Conservation (phyloP, 2,113 vertebrate genomes). For the Neodon shergylaensis region DNA sequence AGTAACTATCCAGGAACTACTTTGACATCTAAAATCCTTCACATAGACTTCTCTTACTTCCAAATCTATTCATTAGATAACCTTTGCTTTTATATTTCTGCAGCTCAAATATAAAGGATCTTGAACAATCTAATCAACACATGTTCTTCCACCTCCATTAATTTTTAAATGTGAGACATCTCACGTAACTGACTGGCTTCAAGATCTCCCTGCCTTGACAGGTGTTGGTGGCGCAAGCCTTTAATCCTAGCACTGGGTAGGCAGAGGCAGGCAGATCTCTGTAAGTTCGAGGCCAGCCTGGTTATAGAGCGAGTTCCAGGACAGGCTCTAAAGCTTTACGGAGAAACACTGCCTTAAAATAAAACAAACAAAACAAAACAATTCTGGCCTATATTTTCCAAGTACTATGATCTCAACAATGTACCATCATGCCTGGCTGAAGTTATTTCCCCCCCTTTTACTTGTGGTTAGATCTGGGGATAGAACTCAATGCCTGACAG, state of each 20-base stretch:
- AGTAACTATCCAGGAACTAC: constrained; percentile 17
- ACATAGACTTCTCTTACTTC: background rate
- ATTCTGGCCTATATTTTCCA: background rate
- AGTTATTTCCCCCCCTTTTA: background rate
- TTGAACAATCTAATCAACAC: background rate
- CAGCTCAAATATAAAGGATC: background rate
- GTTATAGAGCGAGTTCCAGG: too few relatives aligned
- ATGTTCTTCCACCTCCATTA: background rate
- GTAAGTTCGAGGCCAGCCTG: too few relatives aligned
- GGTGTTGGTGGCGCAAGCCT: too few relatives aligned
- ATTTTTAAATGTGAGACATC: background rate
- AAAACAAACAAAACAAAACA: too few relatives aligned
- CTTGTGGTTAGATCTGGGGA: background rate
- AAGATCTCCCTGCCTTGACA: background rate
- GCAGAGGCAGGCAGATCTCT: too few relatives aligned
- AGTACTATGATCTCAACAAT: background rate
- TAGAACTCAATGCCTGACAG: background rate
- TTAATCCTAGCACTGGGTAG: too few relatives aligned
- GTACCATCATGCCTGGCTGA: background rate
- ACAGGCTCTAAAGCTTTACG: too few relatives aligned
- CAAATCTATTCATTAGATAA: constrained; percentile 26
- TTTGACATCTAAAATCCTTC: background rate
- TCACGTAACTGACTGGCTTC: background rate
- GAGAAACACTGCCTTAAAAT: too few relatives aligned
- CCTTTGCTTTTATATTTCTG: constrained; percentile 21